Evolutionary conservation across 2,797 vertebrate genomes (phyloP), one percentile per base, ranked within the genome.

Genomic region (Malurus splendens): DNA sequence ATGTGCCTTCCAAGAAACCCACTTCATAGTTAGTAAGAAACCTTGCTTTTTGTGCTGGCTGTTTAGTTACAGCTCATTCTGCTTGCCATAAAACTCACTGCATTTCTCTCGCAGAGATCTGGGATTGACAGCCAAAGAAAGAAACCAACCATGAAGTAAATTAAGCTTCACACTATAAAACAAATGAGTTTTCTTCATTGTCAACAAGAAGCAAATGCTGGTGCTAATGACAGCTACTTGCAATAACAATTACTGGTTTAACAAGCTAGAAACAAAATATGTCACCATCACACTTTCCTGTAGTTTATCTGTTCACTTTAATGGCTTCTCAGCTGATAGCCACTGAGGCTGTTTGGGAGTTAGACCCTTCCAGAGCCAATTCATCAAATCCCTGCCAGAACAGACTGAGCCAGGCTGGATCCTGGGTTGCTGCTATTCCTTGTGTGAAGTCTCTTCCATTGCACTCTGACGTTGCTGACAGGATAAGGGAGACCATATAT

Each of bases 161-260:
- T 90, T 84, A 93, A 89, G 87, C 77, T 86, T 90, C 90, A 91
- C 7, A 23, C 79, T 92, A 76, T 94, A 90, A 93, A 95, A 83
- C 74, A 92, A 93, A 93, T 71, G 62, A 78, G 67, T 91, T 93
- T 93, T 92, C 47, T 87, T 86, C 89, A 90, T 95, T 92, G 87
- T 92, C 90, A 90, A 87, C 89, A 90, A 32, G 85, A 86, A 87
- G 67, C 52, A 82, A 90, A 84, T 41, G n/a, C 64, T 84, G 72
- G 62, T 93, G 87, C 85, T 77, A 90, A 94, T 89, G 90, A 86
- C 87, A 91, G 80, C 71, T 87, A 87, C 33, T 92, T 87, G 73
- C 62, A 83, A 45, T 87, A 94, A 92, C 89, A 93, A 92, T 93
- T 94, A 95, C 80, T 93, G 70, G 84, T 75, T 92, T 94, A 95